Evolutionary conservation across 2,797 vertebrate genomes (phyloP), one percentile per base, ranked within the genome.

Genomic region (Acanthornis magna): DNA sequence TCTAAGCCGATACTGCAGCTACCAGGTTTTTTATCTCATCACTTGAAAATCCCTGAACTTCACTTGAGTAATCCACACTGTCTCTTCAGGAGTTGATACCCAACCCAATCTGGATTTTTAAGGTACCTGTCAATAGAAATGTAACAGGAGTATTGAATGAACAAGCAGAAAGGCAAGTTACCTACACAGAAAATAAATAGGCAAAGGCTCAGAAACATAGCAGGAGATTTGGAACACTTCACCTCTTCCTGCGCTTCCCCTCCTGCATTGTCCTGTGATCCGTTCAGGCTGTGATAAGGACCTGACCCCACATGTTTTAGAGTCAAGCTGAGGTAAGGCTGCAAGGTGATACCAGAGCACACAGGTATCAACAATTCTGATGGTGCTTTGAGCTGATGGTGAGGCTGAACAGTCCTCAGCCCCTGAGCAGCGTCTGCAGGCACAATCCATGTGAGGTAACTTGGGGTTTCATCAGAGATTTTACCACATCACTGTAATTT

Each of bases 231-330:
- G 78, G 47, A 54, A 63, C 29, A 9, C 36, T 18, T 55, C 36
- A 11, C 48, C 53, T 62, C 21, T 34, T 29, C 54, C n/a, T 65
- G 11, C 21, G 2, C 30, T 23, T 90, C 42, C 38, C 48, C 60
- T 61, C 55, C 32, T 60, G 71, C 54, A 2, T 0, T 40, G 14
- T 82, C 34, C 57, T 53, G 47, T 61, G 36, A 1, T 8, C 32
- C 74, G 54, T 47, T 67, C 47, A 42, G 40, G 50, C 9, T 55
- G 22, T 40, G 16, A 36, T 10, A 11, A n/a, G 38, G 58, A 72
- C 10, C 22, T 27, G 63, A 17, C 18, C 7, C 10, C 42, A 2
- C 1, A 0, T 34, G 27, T 42, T 65, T 17, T 2, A 55, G 23
- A 20, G 18, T 22, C 74, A 34, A n/a, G 36, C n/a, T 11, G 5